Conservation (phyloP, 2,113 vertebrate genomes). For the Natator depressus region DNA sequence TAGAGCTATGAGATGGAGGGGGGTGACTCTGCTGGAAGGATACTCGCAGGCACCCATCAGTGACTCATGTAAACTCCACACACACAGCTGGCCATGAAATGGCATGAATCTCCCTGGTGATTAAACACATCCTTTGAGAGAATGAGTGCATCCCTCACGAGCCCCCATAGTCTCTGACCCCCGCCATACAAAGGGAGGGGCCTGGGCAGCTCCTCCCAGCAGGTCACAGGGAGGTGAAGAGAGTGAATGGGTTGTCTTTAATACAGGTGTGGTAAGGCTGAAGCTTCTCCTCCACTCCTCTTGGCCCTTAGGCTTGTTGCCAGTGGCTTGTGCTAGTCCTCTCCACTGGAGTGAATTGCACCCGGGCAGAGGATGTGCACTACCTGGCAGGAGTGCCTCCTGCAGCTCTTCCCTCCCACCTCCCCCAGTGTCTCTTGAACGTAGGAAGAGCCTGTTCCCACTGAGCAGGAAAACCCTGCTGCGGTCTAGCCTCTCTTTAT, state of each 20-base stretch:
- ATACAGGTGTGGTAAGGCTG: neutral
- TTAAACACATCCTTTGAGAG: neutral
- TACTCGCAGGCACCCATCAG: neutral
- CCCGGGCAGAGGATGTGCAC: too few relatives aligned
- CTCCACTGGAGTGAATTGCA: too few relatives aligned
- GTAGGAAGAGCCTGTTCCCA: too few relatives aligned
- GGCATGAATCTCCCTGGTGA: neutral
- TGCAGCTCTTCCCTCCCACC: neutral
- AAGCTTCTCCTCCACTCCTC: neutral
- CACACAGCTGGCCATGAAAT: neutral
- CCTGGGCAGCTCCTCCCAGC: too few relatives aligned
- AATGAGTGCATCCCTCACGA: neutral
- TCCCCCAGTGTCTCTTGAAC: neutral
- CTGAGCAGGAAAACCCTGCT: neutral
- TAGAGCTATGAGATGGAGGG: neutral
- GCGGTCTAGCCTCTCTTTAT: neutral
- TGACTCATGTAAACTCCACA: neutral
- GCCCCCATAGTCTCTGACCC: neutral
- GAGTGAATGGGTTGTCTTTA: too few relatives aligned
- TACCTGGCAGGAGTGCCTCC: neutral
- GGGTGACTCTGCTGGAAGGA: neutral
- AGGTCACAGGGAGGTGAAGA: too few relatives aligned
- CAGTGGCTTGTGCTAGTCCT: too few relatives aligned
- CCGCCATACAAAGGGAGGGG: neutral
- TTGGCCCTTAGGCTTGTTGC: neutral